Evolutionary conservation across 2,888 invertebrate species (phyloP), one percentile per base, ranked within the genome.

Genomic region (Argyresthia goedartella): DNA sequence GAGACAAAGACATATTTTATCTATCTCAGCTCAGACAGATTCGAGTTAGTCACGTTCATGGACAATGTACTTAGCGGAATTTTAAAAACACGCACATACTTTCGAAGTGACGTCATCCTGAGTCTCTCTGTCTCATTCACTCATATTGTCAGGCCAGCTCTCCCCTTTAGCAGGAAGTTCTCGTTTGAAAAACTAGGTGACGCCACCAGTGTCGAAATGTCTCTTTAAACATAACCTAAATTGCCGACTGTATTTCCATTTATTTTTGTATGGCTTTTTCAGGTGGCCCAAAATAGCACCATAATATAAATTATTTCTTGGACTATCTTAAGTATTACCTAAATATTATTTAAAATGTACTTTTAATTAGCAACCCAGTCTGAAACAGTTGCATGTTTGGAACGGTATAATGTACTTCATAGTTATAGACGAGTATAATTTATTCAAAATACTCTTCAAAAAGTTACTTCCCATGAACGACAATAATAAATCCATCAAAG

Each of bases 71-170:
- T 60, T 71, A 75, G 69, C 73, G 68, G 74, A 75, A 75, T 79
- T 70, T 69, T 15, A 49, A 64, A 74, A 77, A 69, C 73, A 76
- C 71, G 65, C 69, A 61, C 76, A 79, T 81, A 75, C 80, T 81
- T 84, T 80, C 76, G 69, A 72, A 71, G 73, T 79, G 74, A 77
- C 81, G 81, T 84, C 81, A 82, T 66, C 63, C 56, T 60, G 69
- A 73, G 72, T 81, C 81, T 66, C 77, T 74, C 57, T 64, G 62
- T 62, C 66, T 63, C 59, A 60, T 60, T 60, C 60, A 4, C 25
- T 25, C 25, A 6, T 25, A 25, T 25, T 25, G 25, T 25, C 3
- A 25, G 25, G 57, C 52, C 60, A 61, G 59, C 56, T 56, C 59
- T 61, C 60, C 61, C 56, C 55, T 56, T 53, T 25, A 25, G 25